phyloP scores from a whole-genome alignment of 2,888 invertebrate genomes.

The Pachycephus smyrnensis region DNA sequence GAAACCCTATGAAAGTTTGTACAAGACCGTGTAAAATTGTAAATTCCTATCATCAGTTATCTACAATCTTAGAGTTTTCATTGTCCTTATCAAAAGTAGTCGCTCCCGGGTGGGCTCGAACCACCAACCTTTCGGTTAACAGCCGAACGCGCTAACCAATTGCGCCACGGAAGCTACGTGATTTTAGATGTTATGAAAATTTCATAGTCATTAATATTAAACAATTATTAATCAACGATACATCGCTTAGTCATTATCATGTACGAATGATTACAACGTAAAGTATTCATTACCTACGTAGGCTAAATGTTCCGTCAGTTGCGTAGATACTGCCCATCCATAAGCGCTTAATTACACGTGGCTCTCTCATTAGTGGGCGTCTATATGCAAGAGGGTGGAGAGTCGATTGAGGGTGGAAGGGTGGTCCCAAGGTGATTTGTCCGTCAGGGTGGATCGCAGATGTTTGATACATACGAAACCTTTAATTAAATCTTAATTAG shows the following conservation, averaged over 20 bases:
- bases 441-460: slow-evolving; percentile 52
- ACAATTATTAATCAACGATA: background rate
- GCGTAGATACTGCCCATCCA: slow-evolving; percentile 24
- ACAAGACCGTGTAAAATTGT: background rate
- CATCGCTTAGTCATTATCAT: background rate
- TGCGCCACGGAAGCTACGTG: slow-evolving; percentile 85
- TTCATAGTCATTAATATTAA: background rate
- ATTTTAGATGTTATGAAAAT: background rate
- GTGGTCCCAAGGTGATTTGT: slow-evolving; percentile 55
- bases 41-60: background rate
- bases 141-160: slow-evolving; percentile 98
- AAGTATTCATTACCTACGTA: slow-evolving; percentile 14
- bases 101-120: slow-evolving; percentile 98
- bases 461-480: slow-evolving; percentile 41
- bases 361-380: slow-evolving; percentile 54
- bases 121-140: slow-evolving; percentile 99
- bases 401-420: slow-evolving; percentile 50
- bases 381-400: slow-evolving; percentile 52
- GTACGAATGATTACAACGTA: background rate
- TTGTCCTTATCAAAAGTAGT: background rate
- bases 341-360: slow-evolving; percentile 53
- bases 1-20: background rate
- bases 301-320: slow-evolving; percentile 45
- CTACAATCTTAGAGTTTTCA: background rate
- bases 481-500: slow-evolving; percentile 10